Evolutionary conservation across 2,888 invertebrate species (phyloP).

Genomic region (Calameuta idolon): DNA sequence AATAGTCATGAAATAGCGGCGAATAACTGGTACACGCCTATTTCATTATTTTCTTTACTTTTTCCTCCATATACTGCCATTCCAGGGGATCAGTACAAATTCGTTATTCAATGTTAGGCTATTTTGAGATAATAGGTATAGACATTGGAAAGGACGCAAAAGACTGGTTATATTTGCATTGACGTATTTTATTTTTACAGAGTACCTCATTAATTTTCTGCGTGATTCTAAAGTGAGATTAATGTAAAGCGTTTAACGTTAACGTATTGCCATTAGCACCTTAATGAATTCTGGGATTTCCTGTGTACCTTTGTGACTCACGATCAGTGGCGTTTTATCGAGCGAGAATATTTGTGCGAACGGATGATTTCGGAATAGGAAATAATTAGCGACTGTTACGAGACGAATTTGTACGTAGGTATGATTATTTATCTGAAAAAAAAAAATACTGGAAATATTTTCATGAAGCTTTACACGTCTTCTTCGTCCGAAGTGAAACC

Average conservation of each 20-base stretch:
- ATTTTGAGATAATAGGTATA: neutral
- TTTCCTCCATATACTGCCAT: neutral
- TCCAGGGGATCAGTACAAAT: neutral
- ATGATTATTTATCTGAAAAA: neutral
- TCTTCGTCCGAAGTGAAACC: neutral
- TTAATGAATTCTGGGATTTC: neutral
- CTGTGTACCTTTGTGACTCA: neutral
- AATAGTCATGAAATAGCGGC: neutral
- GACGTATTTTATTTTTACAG: neutral
- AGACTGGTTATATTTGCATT: no score
- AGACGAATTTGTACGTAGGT: neutral
- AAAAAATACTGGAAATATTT: neutral
- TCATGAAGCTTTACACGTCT: neutral
- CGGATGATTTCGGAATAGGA: neutral
- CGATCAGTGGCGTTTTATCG: neutral
- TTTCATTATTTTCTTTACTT: neutral
- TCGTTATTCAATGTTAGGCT: neutral
- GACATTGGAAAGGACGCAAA: neutral
- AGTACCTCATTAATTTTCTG: neutral
- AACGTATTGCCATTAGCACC: neutral
- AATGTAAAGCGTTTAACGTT: neutral
- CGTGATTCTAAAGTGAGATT: neutral
- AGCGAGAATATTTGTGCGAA: neutral
- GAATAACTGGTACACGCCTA: neutral
- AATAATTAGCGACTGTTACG: neutral